phyloP scores from a whole-genome alignment of 2,797 vertebrate genomes.

The Graptemys geographica region DNA sequence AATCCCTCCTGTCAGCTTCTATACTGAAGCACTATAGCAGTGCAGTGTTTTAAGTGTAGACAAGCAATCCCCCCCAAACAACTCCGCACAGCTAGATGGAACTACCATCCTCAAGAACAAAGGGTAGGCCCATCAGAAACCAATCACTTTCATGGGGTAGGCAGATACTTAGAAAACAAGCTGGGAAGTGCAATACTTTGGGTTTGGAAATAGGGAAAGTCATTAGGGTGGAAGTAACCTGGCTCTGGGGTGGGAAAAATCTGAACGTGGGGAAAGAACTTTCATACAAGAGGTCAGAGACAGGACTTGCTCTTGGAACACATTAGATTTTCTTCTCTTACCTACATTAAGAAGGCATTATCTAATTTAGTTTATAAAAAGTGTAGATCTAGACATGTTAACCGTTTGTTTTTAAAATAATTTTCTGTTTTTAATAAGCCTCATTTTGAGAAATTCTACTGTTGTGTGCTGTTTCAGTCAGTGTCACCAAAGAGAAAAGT shows the following conservation, averaged over 20 bases:
- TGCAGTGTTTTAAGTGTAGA: no score
- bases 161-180: background rate
- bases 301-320: background rate
- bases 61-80: background rate
- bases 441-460: background rate
- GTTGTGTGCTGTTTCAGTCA: background rate
- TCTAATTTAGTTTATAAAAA: no score
- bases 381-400: no score
- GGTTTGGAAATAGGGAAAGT: background rate
- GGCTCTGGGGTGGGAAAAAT: background rate
- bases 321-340: background rate
- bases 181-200: background rate
- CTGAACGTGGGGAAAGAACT: background rate
- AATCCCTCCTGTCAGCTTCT: no score
- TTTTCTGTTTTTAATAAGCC: no score
- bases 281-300: background rate
- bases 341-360: no score
- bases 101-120: background rate
- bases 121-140: background rate
- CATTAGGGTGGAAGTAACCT: background rate
- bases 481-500: background rate
- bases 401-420: no score
- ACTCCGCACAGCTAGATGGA: background rate
- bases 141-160: background rate
- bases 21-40: no score